phyloP scores from a whole-genome alignment of 2,888 invertebrate species.

The Eilema caniola region DNA sequence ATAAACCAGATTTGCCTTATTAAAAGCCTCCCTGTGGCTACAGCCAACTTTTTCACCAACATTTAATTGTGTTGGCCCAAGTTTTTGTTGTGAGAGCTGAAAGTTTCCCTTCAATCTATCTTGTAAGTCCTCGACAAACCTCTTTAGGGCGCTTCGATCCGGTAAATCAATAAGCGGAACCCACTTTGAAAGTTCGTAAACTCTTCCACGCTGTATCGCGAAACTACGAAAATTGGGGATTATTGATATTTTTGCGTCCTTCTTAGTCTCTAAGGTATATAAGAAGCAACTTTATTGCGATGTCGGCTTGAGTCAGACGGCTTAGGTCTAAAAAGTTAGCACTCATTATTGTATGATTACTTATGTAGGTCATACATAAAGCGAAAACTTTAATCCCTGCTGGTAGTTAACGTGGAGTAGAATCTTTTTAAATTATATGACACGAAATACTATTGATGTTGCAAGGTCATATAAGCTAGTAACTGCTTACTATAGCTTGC shows the following conservation, averaged over 20 bases:
- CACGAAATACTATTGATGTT: too few relatives aligned
- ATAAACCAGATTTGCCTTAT: constrained; percentile 15
- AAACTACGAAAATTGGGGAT: constrained; percentile 27
- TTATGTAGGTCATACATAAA: background rate
- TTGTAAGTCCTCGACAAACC: constrained; percentile 59
- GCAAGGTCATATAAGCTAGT: too few relatives aligned
- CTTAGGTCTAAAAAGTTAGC: background rate
- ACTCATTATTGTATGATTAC: background rate
- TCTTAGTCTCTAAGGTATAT: background rate
- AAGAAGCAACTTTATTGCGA: background rate
- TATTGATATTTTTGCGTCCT: constrained; percentile 14
- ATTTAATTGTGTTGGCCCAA: constrained; percentile 53
- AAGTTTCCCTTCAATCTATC: constrained; percentile 59
- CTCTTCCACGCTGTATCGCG: constrained; percentile 58
- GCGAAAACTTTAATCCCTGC: too few relatives aligned
- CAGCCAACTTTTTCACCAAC: constrained; percentile 44
- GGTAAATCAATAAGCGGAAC: constrained; percentile 73
- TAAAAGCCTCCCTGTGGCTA: constrained; percentile 17
- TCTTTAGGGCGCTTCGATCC: constrained; percentile 64
- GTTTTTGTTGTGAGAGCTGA: constrained; percentile 46
- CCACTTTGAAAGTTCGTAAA: constrained; percentile 67
- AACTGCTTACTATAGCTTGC: too few relatives aligned
- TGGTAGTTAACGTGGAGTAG: too few relatives aligned
- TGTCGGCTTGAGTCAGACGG: background rate
- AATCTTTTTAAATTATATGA: too few relatives aligned